Evolutionary conservation across 1,140 invertebrate genomes (phyloP).

Genomic region (Globodera ellingtonae): DNA sequence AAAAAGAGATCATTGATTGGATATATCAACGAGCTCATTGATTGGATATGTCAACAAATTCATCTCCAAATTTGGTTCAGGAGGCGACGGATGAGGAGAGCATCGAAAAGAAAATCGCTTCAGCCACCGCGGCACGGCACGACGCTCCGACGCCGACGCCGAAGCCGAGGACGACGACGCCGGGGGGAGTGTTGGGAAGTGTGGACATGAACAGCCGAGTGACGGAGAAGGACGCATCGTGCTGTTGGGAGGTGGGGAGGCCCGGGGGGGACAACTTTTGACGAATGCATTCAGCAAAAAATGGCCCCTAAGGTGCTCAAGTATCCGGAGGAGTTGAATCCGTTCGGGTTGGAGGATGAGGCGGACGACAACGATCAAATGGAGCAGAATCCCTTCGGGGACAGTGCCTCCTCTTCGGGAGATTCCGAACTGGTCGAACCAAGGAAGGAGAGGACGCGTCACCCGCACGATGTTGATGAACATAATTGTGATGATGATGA

Average conservation of each 20-base stretch:
- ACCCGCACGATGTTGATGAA: neutral
- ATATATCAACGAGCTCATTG: too few species aligned
- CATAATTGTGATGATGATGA: conserved; percentile 5
- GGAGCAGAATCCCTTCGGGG: conserved; percentile 9
- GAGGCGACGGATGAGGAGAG: conserved; percentile 18
- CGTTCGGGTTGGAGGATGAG: conserved; percentile 26
- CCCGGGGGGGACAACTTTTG: neutral
- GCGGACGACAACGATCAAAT: conserved; percentile 7
- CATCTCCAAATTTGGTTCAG: neutral
- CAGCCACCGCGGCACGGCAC: conserved; percentile 22
- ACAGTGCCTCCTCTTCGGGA: conserved; percentile 5
- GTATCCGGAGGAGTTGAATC: conserved; percentile 19
- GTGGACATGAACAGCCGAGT: neutral
- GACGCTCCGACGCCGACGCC: conserved; percentile 21
- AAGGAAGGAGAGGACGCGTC: conserved; percentile 3
- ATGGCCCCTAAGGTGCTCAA: neutral
- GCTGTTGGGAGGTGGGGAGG: conserved; percentile 9
- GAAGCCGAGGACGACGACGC: conserved; percentile 1
- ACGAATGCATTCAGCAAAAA: neutral
- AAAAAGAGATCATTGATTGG: neutral
- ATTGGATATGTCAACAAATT: neutral
- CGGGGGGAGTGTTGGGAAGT: neutral
- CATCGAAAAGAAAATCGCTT: conserved; percentile 24
- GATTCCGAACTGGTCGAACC: neutral
- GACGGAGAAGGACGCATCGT: neutral